These are phyloP conservation scores for Ormyrus pomaceus DNA, from an alignment of 2,888 invertebrate genomes.

Conservation along the genomic window DNA sequence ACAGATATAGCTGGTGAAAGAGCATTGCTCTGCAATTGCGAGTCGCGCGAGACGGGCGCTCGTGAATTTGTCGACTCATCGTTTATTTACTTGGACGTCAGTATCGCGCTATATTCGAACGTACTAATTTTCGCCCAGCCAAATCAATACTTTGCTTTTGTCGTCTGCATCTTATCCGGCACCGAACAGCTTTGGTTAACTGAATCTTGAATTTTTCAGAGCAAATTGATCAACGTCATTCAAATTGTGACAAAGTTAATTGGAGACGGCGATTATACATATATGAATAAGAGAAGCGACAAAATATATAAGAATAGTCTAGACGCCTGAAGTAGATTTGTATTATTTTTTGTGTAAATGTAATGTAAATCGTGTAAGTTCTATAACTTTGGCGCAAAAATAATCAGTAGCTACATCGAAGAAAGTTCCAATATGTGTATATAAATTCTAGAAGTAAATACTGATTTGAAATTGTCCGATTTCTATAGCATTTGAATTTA, in stretches of 20 bases:
- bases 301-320: too few species aligned
- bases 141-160: slow-evolving; percentile 16
- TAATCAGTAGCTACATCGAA: not conserved
- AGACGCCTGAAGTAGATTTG: too few species aligned
- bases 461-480: slow-evolving; percentile 37
- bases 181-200: too few species aligned
- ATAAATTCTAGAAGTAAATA: slow-evolving; percentile 27
- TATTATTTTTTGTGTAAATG: too few species aligned
- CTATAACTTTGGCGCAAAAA: not conserved
- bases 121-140: slow-evolving; percentile 30
- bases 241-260: too few species aligned
- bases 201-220: too few species aligned
- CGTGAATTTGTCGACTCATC: slow-evolving; percentile 50
- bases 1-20: slow-evolving; percentile 20
- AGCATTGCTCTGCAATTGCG: slow-evolving; percentile 13
- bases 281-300: too few species aligned
- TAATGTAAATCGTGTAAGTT: too few species aligned
- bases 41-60: slow-evolving; percentile 1
- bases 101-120: slow-evolving; percentile 39
- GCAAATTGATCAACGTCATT: too few species aligned
- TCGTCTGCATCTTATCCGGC: too few species aligned
- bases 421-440: slow-evolving; percentile 18
- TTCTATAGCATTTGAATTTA: slow-evolving; percentile 36
- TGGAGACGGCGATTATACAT: too few species aligned
- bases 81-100: slow-evolving; percentile 50